Evolutionary conservation across 2,888 invertebrate genomes (phyloP).

Genomic region (Oscheius sp.): DNA sequence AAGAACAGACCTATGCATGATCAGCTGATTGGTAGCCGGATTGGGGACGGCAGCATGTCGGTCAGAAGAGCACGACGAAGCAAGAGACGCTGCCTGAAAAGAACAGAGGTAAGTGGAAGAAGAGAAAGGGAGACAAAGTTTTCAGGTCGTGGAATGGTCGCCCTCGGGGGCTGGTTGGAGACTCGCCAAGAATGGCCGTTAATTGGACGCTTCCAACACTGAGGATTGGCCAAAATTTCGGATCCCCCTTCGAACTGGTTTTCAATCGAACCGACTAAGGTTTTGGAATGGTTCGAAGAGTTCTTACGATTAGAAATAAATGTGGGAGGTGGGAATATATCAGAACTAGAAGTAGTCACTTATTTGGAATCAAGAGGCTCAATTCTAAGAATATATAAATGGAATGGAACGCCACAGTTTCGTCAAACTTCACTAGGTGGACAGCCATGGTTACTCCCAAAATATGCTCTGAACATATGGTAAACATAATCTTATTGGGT

Average conservation of each 20-base stretch:
- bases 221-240: conserved; percentile 2
- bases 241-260: not conserved
- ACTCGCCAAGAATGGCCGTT: conserved; percentile 32
- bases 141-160: conserved; percentile 10
- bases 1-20: conserved; percentile 55
- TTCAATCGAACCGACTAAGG: not conserved
- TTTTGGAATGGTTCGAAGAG: too few relatives aligned
- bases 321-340: too few relatives aligned
- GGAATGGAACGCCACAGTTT: too few relatives aligned
- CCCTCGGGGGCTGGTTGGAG: not conserved
- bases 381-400: too few relatives aligned
- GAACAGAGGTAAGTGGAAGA: conserved; percentile 27
- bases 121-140: conserved; percentile 39
- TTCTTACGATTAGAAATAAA: too few relatives aligned
- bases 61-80: conserved; percentile 54
- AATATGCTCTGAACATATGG: too few relatives aligned
- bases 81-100: conserved; percentile 56
- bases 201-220: conserved; percentile 31
- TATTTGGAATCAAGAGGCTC: too few relatives aligned
- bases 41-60: conserved; percentile 40
- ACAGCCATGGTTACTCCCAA: too few relatives aligned
- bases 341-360: too few relatives aligned
- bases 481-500: too few relatives aligned
- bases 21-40: conserved; percentile 55
- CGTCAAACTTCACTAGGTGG: too few relatives aligned